Base-by-base conservation (phyloP, 1,140 invertebrate genomes). In the Drosophila mayri region DNA sequence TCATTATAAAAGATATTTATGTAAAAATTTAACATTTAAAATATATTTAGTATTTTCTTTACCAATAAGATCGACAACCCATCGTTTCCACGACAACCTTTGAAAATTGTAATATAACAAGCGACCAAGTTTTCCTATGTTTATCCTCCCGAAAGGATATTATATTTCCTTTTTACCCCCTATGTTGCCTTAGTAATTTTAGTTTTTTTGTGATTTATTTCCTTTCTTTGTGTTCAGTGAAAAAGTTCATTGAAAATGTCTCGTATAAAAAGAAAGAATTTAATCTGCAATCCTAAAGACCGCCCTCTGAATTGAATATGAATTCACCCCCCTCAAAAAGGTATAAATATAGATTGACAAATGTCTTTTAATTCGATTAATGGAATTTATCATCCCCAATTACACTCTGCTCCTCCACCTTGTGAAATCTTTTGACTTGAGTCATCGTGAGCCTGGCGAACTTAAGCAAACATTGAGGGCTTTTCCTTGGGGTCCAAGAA, bases 401-500 rank as follows among this genome's bases (percentile, higher is more conserved):
- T 22, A 54, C 32, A 22, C 9, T 5, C 14, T 7, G 18, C 14
- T n/a, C 14, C 47, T n/a, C 18, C 22, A 25, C 20, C 30, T 22
- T 58, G 14, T 14, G 18, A n/a, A 64, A 32, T 43, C 16, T 38
- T 38, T 50, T 4, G 28, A 54, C n/a, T 16, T 4, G 10, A 32
- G 35, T 41, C 62, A 66, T 50, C 44, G 50, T 28, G 28, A 49
- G 65, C 16, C 38, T 46, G 32, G 22, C 18, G 14, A 64, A 46
- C 43, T 47, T 50, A n/a, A 47, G 25, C 35, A 66, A 66, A 61
- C 44, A 40, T 37, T 16, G 35, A 55, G 44, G 20, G 44, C 52
- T 50, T 71, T 61, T 50, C 54, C 30, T 68, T 43, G 47, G 38
- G 28, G 37, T 47, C 44, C 55, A 46, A 37, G 66, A 63, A 74